Evolutionary conservation across 2,113 vertebrate species (phyloP).

Genomic region (Mormyrus lacerda): DNA sequence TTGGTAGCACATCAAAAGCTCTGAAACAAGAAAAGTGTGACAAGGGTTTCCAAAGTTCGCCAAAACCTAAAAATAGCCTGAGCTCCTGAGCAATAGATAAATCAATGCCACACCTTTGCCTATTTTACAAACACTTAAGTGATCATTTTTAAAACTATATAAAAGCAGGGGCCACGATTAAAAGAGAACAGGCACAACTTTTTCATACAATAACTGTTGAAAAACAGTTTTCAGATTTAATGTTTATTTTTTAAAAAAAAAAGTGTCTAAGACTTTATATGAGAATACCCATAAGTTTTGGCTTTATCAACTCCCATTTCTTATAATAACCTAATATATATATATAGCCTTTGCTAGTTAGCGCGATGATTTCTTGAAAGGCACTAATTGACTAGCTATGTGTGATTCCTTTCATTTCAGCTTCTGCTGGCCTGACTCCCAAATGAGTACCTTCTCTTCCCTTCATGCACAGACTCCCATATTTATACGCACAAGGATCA

Average conservation of each 20-base stretch:
- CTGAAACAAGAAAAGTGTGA: neutral
- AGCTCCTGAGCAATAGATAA: neutral
- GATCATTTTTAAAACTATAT: neutral
- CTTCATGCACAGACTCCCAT: neutral
- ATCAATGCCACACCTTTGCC: neutral
- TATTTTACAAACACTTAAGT: neutral
- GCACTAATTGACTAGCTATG: neutral
- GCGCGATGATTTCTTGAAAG: neutral
- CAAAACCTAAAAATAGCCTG: neutral
- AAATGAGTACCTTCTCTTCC: neutral
- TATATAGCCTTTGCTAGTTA: neutral
- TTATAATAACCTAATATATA: neutral
- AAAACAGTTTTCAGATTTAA: neutral
- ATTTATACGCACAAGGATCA: neutral
- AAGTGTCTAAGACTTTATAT: neutral
- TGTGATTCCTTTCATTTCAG: neutral
- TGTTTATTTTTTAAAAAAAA: neutral
- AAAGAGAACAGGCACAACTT: neutral
- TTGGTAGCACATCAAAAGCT: neutral
- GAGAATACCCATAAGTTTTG: neutral
- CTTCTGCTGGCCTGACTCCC: neutral
- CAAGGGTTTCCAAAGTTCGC: neutral
- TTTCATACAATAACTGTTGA: neutral
- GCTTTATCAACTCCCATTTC: neutral
- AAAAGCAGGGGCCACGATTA: neutral